These are phyloP conservation scores for Amblyopsis rosae DNA, from an alignment of 2,113 vertebrate genomes.

Conservation along the genomic window DNA sequence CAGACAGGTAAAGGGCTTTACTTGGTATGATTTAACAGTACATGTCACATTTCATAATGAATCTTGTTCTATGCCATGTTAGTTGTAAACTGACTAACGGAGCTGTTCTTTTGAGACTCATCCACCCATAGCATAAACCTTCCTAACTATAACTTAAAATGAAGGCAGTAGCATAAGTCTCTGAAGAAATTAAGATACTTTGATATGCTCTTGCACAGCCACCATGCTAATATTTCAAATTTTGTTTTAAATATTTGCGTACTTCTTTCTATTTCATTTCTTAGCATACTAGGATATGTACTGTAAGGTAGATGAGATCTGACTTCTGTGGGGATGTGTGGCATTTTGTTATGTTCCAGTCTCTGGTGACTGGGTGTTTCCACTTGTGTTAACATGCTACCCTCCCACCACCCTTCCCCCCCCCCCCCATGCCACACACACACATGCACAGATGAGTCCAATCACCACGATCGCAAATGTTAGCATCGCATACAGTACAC, in stretches of 20 bases:
- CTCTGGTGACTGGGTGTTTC: constrained; percentile 11
- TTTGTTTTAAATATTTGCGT: constrained; percentile 4
- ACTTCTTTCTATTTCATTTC: too few relatives aligned
- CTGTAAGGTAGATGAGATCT: too few relatives aligned
- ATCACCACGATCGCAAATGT: constrained; percentile 34
- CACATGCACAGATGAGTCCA: constrained; percentile 14
- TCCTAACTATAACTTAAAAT: too few relatives aligned
- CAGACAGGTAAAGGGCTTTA: constrained; percentile 22
- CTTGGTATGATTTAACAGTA: not conserved
- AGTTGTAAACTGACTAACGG: not conserved
- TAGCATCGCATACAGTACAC: constrained; percentile 17
- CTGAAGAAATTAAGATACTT: too few relatives aligned
- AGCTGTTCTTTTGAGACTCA: not conserved
- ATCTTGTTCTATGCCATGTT: not conserved
- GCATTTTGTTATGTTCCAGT: not conserved
- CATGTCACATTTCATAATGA: not conserved
- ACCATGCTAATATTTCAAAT: not conserved
- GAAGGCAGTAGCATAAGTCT: too few relatives aligned
- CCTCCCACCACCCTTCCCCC: not conserved
- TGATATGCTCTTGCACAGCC: too few relatives aligned
- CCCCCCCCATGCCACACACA: constrained; percentile 12
- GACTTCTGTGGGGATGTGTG: too few relatives aligned
- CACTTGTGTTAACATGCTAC: constrained; percentile 23
- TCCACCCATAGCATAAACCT: too few relatives aligned
- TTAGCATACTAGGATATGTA: too few relatives aligned